Evolutionary conservation across 2,888 invertebrate species (phyloP), one percentile per base, ranked within the genome.

Genomic region (Tethea ocularis): DNA sequence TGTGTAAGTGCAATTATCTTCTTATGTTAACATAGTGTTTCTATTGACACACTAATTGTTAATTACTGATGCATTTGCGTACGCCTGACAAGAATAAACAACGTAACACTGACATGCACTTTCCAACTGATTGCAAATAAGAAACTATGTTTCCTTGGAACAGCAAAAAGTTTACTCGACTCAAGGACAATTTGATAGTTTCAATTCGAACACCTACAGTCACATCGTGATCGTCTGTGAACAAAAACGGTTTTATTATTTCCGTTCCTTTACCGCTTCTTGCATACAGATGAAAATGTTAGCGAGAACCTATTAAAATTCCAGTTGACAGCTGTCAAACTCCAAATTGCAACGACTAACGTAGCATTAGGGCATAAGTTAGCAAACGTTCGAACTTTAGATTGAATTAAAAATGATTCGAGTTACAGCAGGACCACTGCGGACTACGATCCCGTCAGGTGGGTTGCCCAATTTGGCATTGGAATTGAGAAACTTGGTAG

Each of bases 401-500:
- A 15, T 36, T 36, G 20, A 10, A 54, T 36, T 54, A 56, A 58
- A 61, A 58, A 68, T 64, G 56, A 46, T 46, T 69, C 70, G 59
- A 55, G 64, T 72, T 71, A 60, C 68, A 74, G 57, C 33, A 58
- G 62, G 70, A 66, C 78, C 71, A 77, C 74, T 69, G 78, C 63
- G 57, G 57, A 62, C 71, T 77, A 76, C 78, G 78, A 72, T 80
- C 79, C 75, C 61, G 75, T 63, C 68, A 52, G 71, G 78, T 71
- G 58, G 61, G 77, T 79, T 83, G 71, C 84, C 84, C 76, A 84
- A 87, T 80, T 82, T 80, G 89, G 87, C 70, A 77, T 75, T 80
- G 84, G 84, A 80, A 84, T 85, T 87, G 87, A 86, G 88, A 89
- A 89, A 89, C 89, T 88, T 74, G 87, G 88, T 87, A 83, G 84